These are phyloP conservation scores for Hirtodrosophila cameraria DNA, from an alignment of 2,888 invertebrate species.

Conservation along the genomic window DNA sequence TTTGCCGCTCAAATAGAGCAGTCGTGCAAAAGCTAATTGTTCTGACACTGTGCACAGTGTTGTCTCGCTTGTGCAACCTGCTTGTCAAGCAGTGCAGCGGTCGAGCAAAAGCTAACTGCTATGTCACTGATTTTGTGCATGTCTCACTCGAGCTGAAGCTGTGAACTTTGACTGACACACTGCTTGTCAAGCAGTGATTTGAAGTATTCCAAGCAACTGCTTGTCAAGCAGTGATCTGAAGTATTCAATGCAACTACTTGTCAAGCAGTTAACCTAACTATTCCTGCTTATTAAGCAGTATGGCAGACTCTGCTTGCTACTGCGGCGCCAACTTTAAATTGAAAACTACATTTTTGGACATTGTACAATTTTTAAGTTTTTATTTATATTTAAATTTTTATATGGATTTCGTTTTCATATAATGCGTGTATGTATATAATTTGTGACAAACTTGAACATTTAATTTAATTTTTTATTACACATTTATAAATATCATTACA, in stretches of 20 bases:
- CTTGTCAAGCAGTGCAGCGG: background rate
- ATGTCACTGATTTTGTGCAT: background rate
- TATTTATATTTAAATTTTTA: slow-evolving; percentile 19
- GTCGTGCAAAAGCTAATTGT: too few species aligned
- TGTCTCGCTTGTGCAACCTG: too few species aligned
- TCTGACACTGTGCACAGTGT: too few species aligned
- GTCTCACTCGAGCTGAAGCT: background rate
- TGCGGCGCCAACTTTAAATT: background rate
- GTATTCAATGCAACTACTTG: too few species aligned
- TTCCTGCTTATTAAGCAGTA: slow-evolving; percentile 34
- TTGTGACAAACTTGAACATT: slow-evolving; percentile 81
- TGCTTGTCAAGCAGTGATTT: too few species aligned
- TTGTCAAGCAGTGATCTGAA: background rate
- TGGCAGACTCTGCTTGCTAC: too few species aligned
- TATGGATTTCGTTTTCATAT: slow-evolving; percentile 35
- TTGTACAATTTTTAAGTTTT: slow-evolving; percentile 54
- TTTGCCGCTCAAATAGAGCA: background rate
- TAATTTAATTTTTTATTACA: slow-evolving; percentile 65
- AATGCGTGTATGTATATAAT: slow-evolving; percentile 63
- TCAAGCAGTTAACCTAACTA: too few species aligned
- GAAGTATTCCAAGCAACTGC: too few species aligned
- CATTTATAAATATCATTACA: slow-evolving; percentile 69
- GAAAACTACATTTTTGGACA: slow-evolving; percentile 4
- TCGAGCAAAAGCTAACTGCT: background rate
- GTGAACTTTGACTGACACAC: background rate